Conservation (phyloP, 2,113 vertebrate genomes). For the Burhinus oedicnemus region DNA sequence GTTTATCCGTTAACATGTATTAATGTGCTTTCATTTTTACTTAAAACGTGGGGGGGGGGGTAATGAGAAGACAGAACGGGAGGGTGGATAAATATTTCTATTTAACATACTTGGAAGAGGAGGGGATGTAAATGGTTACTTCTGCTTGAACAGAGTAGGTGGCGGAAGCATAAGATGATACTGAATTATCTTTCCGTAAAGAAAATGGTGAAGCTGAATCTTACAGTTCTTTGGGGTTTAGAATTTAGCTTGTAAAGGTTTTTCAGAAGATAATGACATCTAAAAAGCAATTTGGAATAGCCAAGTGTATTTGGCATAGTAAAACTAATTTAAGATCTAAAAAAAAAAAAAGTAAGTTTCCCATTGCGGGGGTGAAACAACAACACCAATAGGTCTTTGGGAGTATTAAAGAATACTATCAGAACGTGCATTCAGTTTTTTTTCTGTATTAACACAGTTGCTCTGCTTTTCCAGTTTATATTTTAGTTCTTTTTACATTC, state of each 20-base stretch:
- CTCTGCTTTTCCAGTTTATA: background rate
- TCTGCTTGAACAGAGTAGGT: background rate
- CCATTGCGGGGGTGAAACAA: fast-evolving
- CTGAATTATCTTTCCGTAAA: background rate
- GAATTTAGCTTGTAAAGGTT: background rate
- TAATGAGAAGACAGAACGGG: background rate
- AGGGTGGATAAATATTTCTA: background rate
- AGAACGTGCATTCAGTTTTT: background rate
- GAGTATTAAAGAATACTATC: background rate
- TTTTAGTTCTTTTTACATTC: background rate
- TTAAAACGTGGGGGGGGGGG: background rate
- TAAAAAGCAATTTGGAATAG: background rate
- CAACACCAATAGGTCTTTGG: background rate
- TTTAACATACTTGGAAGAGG: background rate
- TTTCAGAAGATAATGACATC: background rate
- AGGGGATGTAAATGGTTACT: background rate
- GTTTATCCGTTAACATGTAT: fast-evolving
- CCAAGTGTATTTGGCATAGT: background rate
- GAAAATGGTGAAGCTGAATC: background rate
- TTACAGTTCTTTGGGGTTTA: background rate
- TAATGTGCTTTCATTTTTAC: background rate
- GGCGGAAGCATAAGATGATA: background rate
- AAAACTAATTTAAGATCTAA: background rate
- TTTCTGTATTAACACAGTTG: background rate
- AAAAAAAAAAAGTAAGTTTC: background rate